Evolutionary conservation across 2,888 invertebrate species (phyloP).

Genomic region (Hanleya hanleyi): DNA sequence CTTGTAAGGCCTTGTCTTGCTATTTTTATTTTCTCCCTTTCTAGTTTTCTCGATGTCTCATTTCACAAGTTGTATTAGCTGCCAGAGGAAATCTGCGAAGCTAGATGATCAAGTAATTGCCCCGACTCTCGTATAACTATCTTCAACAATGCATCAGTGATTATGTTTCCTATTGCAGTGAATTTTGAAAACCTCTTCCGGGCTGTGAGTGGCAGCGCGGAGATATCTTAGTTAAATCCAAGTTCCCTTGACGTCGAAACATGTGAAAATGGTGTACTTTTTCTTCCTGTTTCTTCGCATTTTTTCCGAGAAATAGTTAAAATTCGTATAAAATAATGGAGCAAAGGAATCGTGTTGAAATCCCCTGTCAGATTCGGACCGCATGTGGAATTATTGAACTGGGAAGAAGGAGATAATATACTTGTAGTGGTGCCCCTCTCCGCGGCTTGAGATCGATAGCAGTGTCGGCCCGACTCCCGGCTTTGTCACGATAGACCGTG

Average conservation of each 20-base stretch:
- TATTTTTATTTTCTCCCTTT: neutral
- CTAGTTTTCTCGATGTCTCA: neutral
- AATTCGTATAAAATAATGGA: neutral
- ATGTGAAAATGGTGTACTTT: no score
- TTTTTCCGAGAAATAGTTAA: constrained; percentile 3
- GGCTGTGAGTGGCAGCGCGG: neutral
- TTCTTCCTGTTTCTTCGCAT: no score
- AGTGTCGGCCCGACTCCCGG: neutral
- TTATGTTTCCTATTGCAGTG: constrained; percentile 6
- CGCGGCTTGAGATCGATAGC: neutral
- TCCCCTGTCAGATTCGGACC: neutral
- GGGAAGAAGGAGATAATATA: neutral
- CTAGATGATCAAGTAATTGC: neutral
- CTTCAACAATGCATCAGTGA: constrained; percentile 1
- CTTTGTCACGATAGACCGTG: neutral
- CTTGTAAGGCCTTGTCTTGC: neutral
- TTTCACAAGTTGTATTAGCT: neutral
- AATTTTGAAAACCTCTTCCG: constrained; percentile 8
- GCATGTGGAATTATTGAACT: neutral
- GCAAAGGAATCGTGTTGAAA: neutral
- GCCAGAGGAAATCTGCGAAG: neutral
- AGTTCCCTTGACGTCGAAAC: no score
- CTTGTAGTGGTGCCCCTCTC: neutral
- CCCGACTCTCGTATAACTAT: neutral
- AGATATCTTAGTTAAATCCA: constrained; percentile 1